Evolutionary conservation across 2,113 vertebrate genomes (phyloP).

Genomic region (Variabilichromis moorii): DNA sequence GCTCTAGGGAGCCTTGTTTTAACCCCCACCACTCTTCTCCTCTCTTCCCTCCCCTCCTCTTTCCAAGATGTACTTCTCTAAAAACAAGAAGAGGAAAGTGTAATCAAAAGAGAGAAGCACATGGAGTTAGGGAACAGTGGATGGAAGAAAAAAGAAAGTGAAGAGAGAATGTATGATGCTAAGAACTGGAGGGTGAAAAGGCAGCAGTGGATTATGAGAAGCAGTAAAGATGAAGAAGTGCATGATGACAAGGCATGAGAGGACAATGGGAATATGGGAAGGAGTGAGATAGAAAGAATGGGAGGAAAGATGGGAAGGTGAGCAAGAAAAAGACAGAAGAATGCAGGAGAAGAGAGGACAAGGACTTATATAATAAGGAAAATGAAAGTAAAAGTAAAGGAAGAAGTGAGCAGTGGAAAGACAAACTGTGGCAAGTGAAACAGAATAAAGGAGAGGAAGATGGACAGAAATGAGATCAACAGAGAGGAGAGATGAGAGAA

Average conservation of each 20-base stretch:
- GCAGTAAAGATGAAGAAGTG: not conserved
- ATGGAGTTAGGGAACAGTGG: not conserved
- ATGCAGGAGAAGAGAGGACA: not conserved
- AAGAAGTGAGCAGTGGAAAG: not conserved
- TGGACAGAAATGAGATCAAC: not conserved
- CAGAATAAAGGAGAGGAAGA: not conserved
- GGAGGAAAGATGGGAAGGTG: not conserved
- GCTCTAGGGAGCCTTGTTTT: constrained; percentile 61
- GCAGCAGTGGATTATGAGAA: not conserved
- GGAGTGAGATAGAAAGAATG: not conserved
- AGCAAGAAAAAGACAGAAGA: not conserved
- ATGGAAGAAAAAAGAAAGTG: not conserved
- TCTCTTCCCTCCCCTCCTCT: not conserved
- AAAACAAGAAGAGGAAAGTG: constrained; percentile 28
- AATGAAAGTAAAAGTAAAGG: not conserved
- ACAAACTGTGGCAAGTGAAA: not conserved
- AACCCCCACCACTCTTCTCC: not conserved
- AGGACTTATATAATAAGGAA: not conserved
- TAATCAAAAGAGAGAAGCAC: constrained; percentile 6
- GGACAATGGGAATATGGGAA: not conserved
- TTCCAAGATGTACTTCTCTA: constrained; percentile 36
- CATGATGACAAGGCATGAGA: not conserved
- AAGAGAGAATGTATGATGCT: not conserved
- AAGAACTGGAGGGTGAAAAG: not conserved
- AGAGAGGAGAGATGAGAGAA: not conserved